Evolutionary conservation across 2,888 invertebrate genomes (phyloP).

Genomic region (Baronia brevicornis): DNA sequence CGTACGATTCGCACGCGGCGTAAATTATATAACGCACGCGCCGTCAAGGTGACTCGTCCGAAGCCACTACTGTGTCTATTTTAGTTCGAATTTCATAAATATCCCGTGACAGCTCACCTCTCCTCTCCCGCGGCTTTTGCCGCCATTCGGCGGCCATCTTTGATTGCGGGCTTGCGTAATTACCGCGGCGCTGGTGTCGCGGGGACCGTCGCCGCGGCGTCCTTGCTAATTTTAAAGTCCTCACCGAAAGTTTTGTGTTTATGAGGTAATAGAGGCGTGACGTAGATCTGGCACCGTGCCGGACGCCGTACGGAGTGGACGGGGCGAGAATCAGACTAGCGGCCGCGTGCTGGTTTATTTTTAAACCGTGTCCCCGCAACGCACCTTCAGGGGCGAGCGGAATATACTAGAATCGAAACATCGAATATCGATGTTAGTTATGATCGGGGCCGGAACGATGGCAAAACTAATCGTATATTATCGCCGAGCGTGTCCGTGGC

Average conservation of each 20-base stretch:
- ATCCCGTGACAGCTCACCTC: conserved; percentile 72
- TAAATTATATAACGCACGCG: conserved; percentile 56
- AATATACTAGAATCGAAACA: conserved; percentile 19
- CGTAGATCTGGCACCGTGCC: conserved; percentile 71
- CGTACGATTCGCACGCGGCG: conserved; percentile 39
- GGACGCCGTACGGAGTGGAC: conserved; percentile 52
- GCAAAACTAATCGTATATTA: conserved; percentile 72
- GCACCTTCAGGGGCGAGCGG: conserved; percentile 57
- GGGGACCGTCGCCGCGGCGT: conserved; percentile 47
- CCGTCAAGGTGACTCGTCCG: conserved; percentile 71
- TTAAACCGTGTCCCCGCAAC: conserved; percentile 47
- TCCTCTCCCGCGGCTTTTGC: conserved; percentile 65
- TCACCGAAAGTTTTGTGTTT: conserved; percentile 67
- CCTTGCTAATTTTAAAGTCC: conserved; percentile 74
- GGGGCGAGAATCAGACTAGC: conserved; percentile 50
- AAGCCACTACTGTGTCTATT: conserved; percentile 70
- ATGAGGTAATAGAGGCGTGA: conserved; percentile 68
- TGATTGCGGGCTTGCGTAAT: conserved; percentile 56
- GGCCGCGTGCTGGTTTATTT: conserved; percentile 43
- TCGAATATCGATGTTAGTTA: background rate
- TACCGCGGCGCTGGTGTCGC: conserved; percentile 45
- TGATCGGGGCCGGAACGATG: conserved; percentile 20
- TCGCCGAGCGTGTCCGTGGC: conserved; percentile 38
- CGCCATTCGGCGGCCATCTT: conserved; percentile 58
- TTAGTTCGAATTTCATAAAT: conserved; percentile 74